Evolutionary conservation across 2,888 invertebrate genomes (phyloP), one percentile per base, ranked within the genome.

Genomic region (Barypeithes pellucidus): DNA sequence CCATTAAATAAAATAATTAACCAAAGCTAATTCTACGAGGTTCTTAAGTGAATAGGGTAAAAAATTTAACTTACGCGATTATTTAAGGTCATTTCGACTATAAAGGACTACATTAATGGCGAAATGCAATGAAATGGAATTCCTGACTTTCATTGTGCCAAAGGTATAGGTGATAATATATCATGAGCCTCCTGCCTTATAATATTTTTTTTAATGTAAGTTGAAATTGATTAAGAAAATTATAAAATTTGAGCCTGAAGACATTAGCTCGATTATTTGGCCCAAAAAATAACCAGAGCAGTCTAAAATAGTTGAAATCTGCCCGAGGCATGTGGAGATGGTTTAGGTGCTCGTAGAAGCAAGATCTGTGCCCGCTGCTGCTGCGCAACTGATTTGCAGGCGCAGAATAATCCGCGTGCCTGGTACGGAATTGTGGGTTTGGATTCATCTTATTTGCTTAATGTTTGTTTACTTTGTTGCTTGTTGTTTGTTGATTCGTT

Each of bases 1-100:
- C 78, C 78, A 78, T 80, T 78, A 79, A 80, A 77, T 73, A 76
- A 77, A 77, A 77, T 78, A 79, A 80, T 79, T 79, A 76, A 61
- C 72, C 76, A 67, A 67, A 71, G 74, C 72, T 69, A 78, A 76
- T 79, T 80, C 80, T 78, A 80, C 78, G 74, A 78, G 76, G 70
- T 76, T 77, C 76, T 77, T 77, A 78, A 79, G 14, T 74, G 77
- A 76, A 77, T 77, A 72, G 62, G 33, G n/a, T 52, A 66, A 62
- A 69, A 75, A 75, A 75, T 70, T 67, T 72, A 60, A 24, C 24
- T 47, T 62, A 61, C 45, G 45, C 20, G 22, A 62, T 62, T 24
- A 24, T 45, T 43, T 62, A 45, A 45, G 29, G 47, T n/a, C 45
- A 7, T 22, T 43, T 62, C 33, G n/a, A 47, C 47, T 16, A 2